Evolutionary conservation across 2,113 vertebrate species (phyloP).

Genomic region (Oryzias celebensis): DNA sequence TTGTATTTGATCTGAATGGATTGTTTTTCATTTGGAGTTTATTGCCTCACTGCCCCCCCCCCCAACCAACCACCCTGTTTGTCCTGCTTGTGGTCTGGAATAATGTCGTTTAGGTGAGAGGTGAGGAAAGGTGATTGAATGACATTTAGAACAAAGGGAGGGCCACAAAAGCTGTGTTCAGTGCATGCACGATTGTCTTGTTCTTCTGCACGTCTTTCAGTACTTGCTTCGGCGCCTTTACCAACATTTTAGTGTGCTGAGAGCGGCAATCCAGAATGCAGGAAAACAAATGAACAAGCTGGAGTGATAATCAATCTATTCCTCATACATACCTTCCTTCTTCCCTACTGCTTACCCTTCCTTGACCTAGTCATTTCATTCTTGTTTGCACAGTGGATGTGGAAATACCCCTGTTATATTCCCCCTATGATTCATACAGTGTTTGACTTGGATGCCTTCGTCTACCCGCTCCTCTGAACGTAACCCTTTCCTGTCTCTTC

Average conservation of each 20-base stretch:
- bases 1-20: constrained; percentile 77
- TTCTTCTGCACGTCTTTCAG: background rate
- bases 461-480: constrained; percentile 18
- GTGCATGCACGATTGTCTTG: constrained; percentile 2
- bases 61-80: background rate
- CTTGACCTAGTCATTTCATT: constrained; percentile 49
- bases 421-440: constrained; percentile 36
- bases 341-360: constrained; percentile 14
- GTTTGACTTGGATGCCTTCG: constrained; percentile 43
- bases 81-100: constrained; percentile 35
- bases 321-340: background rate
- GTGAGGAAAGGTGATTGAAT: constrained; percentile 47
- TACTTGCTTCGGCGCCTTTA: background rate
- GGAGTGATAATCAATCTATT: background rate
- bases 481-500: constrained; percentile 44
- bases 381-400: constrained; percentile 51
- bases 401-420: constrained; percentile 29
- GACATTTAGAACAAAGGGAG: constrained; percentile 32
- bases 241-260: constrained; percentile 9
- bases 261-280: constrained; percentile 12
- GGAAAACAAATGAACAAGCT: constrained; percentile 6
- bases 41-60: constrained; percentile 42
- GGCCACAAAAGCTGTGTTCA: background rate
- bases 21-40: constrained; percentile 76
- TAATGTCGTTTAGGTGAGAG: constrained; percentile 61